Evolutionary conservation across 1,140 invertebrate species (phyloP).

Genomic region (Calephelis nemesis): DNA sequence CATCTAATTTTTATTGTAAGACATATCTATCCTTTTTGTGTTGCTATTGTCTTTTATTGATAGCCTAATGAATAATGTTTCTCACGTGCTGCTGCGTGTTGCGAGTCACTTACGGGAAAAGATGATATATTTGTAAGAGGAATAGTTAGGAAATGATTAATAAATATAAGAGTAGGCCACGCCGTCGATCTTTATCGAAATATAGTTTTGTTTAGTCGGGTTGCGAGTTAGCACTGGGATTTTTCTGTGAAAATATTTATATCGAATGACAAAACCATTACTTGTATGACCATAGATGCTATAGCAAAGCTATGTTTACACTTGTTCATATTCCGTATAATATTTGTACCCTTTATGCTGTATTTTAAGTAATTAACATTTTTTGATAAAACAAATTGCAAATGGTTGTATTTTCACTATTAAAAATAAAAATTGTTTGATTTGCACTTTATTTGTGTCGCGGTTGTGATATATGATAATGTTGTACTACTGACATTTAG

Average conservation of each 20-base stretch:
- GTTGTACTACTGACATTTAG: too few relatives aligned
- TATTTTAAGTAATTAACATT: neutral
- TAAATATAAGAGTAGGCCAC: slow-evolving; percentile 2
- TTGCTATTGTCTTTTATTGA: slow-evolving; percentile 11
- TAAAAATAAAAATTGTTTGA: too few relatives aligned
- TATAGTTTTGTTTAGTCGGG: neutral
- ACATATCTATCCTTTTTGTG: neutral
- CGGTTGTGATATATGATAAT: too few relatives aligned
- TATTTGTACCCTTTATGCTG: neutral
- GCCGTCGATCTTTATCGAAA: neutral
- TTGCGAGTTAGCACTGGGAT: neutral
- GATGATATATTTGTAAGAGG: slow-evolving; percentile 11
- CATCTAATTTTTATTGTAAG: neutral
- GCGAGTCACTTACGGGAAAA: neutral
- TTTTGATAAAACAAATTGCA: neutral
- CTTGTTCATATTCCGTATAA: neutral
- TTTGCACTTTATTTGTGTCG: too few relatives aligned
- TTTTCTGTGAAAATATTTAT: neutral
- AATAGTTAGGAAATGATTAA: slow-evolving; percentile 13
- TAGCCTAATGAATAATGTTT: slow-evolving; percentile 5
- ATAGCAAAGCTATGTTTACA: slow-evolving; percentile 13
- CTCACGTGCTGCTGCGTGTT: neutral
- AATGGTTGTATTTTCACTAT: neutral
- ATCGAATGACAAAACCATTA: too few relatives aligned
- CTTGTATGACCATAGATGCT: slow-evolving; percentile 6